Conservation (phyloP, 53 echinoderm and acorn worm genomes). For the Arbacia lixula region DNA sequence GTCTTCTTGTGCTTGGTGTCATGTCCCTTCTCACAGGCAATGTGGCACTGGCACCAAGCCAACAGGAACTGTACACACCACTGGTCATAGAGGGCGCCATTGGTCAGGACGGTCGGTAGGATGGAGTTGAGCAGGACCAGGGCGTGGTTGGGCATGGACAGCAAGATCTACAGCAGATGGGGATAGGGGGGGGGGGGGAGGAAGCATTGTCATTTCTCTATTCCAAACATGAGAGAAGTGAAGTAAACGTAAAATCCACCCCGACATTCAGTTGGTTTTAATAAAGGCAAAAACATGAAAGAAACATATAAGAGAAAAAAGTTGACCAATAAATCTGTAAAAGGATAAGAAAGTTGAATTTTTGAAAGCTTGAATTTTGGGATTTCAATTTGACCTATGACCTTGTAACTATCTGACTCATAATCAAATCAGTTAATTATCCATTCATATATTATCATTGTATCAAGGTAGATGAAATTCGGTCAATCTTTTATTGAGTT, state of each 20-base stretch:
- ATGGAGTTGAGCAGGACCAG: slow-evolving; percentile 70
- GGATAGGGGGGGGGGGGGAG: no score
- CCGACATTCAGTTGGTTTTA: no score
- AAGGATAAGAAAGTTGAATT: no score
- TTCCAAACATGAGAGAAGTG: neutral
- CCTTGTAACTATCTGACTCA: no score
- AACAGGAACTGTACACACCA: slow-evolving; percentile 84
- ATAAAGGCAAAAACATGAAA: neutral
- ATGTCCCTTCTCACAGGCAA: slow-evolving; percentile 61
- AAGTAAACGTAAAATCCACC: neutral
- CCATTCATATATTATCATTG: no score
- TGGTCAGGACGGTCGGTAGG: slow-evolving; percentile 75
- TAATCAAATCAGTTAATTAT: no score
- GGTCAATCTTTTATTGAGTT: no score
- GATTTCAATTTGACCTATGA: no score
- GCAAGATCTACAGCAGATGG: slow-evolving; percentile 77
- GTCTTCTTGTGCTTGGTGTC: slow-evolving; percentile 49
- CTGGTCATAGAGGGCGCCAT: slow-evolving; percentile 80
- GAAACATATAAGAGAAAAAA: neutral
- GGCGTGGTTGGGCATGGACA: slow-evolving; percentile 91
- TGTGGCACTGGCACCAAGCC: slow-evolving; percentile 74
- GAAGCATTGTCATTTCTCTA: no score
- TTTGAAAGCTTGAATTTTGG: no score
- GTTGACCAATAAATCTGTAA: no score
- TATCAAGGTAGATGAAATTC: no score